Evolutionary conservation across 2,888 invertebrate genomes (phyloP).

Genomic region (Dinocampus coccinellae): DNA sequence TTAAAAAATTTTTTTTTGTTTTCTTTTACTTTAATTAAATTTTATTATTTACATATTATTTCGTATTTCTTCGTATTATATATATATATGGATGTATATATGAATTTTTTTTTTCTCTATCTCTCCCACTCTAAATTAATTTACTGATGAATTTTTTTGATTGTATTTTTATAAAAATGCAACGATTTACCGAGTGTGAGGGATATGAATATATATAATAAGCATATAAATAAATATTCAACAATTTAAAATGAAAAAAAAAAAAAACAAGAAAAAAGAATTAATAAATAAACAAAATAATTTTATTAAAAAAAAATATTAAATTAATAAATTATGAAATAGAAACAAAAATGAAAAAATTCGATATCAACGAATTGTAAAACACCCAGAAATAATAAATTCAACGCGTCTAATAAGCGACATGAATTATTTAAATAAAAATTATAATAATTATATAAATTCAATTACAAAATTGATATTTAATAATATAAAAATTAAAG

Average conservation of each 20-base stretch:
- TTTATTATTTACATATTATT: conserved; percentile 12
- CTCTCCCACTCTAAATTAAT: not conserved
- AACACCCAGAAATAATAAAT: too few species aligned
- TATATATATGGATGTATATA: too few species aligned
- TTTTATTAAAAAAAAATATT: too few species aligned
- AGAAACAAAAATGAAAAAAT: too few species aligned
- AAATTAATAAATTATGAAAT: too few species aligned
- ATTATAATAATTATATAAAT: not conserved
- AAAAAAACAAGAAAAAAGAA: not conserved
- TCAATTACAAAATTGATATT: not conserved
- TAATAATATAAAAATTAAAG: conserved; percentile 8
- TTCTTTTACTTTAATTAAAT: too few species aligned
- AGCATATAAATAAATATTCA: not conserved
- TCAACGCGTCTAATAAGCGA: not conserved
- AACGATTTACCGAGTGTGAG: conserved; percentile 23
- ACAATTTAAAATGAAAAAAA: not conserved
- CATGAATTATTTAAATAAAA: not conserved
- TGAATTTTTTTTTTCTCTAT: not conserved
- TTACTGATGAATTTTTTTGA: too few species aligned
- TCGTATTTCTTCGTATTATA: not conserved
- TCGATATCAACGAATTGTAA: too few species aligned
- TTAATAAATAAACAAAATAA: too few species aligned
- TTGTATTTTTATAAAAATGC: too few species aligned
- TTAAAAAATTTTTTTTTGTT: too few species aligned
- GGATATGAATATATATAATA: conserved; percentile 1